These are phyloP conservation scores for Oxyscelio sp. DNA, from an alignment of 2,888 invertebrate genomes.

Conservation along the genomic window DNA sequence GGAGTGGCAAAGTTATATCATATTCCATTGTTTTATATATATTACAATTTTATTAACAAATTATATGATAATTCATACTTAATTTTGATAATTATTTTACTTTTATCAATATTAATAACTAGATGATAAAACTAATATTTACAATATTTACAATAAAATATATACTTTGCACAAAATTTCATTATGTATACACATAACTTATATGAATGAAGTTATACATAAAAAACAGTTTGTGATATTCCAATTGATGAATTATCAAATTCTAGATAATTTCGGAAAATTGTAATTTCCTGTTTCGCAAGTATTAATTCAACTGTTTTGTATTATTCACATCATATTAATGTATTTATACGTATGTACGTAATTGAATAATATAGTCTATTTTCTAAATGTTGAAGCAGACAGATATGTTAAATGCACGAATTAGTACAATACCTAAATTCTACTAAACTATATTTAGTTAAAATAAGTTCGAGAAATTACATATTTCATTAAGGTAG, in stretches of 20 bases:
- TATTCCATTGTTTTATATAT: no score
- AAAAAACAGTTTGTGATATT: not conserved
- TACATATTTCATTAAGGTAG: no score
- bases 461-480: no score
- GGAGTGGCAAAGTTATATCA: no score
- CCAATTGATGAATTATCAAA: not conserved
- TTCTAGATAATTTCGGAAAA: not conserved
- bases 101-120: not conserved
- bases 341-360: not conserved
- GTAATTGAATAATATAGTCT: not conserved
- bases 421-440: no score
- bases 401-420: not conserved
- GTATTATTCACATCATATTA: not conserved
- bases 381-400: not conserved
- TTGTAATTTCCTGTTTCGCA: not conserved
- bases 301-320: not conserved
- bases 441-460: no score
- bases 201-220: not conserved
- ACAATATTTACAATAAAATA: not conserved
- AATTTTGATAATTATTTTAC: no score
- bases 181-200: not conserved
- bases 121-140: not conserved
- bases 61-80: not conserved
- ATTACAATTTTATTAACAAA: not conserved
- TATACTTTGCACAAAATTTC: not conserved